Conservation (phyloP, 1,140 invertebrate genomes). For the Drosophila kepulauana region DNA sequence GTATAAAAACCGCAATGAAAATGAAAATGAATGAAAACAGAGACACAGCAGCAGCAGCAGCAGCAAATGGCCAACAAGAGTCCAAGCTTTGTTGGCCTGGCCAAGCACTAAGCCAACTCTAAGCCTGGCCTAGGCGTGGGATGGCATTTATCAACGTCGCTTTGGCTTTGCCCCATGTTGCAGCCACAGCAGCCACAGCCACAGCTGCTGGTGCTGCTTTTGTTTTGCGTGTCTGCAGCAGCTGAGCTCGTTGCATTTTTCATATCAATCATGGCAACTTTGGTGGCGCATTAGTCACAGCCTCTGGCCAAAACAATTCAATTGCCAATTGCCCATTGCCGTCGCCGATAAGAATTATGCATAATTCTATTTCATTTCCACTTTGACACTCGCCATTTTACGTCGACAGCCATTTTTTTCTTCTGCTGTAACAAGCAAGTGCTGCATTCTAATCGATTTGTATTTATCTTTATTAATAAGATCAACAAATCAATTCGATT, state of each 20-base stretch:
- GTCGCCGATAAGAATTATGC: slow-evolving; percentile 67
- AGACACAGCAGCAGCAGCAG: too few species aligned
- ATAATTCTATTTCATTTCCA: slow-evolving; percentile 81
- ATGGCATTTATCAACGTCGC: slow-evolving; percentile 81
- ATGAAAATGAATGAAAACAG: slow-evolving; percentile 70
- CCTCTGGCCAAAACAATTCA: slow-evolving; percentile 77
- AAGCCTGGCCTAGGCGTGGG: slow-evolving; percentile 67
- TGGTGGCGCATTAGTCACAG: slow-evolving; percentile 80
- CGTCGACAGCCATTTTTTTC: too few species aligned
- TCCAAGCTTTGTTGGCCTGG: neutral
- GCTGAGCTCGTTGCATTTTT: slow-evolving; percentile 34
- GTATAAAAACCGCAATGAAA: slow-evolving; percentile 67
- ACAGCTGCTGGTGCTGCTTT: slow-evolving; percentile 33
- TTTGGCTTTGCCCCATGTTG: slow-evolving; percentile 44
- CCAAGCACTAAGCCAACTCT: neutral
- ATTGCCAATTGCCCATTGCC: slow-evolving; percentile 72
- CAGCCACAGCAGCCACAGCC: slow-evolving; percentile 37
- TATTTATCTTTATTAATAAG: neutral
- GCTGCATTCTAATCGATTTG: slow-evolving; percentile 15
- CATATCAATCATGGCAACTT: slow-evolving; percentile 75
- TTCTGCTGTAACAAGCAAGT: neutral
- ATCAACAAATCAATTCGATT: too few species aligned
- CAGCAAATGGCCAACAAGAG: slow-evolving; percentile 16
- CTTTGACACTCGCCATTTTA: slow-evolving; percentile 72
- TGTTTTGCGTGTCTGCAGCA: slow-evolving; percentile 50